Percentiles rank a stretch among this genome's conserved stretches.
Evolutionary conservation across 2,113 vertebrate genomes (phyloP).

Genomic region (Muntiacus muntjak): DNA sequence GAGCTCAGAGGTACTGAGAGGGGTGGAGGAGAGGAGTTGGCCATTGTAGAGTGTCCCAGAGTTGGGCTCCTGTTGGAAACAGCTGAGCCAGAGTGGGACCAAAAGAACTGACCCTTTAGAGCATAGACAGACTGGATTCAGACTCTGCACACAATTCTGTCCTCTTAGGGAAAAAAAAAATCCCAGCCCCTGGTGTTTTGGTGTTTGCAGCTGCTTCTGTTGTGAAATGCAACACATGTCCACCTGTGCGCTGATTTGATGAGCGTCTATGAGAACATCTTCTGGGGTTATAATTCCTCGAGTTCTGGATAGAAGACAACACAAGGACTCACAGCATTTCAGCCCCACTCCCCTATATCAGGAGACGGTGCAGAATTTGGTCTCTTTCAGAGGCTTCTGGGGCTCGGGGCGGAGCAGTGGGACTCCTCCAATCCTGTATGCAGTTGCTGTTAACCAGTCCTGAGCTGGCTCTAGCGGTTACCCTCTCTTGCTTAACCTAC

Average conservation of each 20-base stretch:
- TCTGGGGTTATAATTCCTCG: conserved; percentile 45
- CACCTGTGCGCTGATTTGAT: conserved; percentile 57
- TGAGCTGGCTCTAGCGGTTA: not conserved
- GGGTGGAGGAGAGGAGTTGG: not conserved
- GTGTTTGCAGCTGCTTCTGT: conserved; percentile 60
- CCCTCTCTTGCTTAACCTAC: not conserved
- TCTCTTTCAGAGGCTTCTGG: not conserved
- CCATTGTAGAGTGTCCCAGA: not conserved
- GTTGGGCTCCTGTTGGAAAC: not conserved
- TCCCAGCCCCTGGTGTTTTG: not conserved
- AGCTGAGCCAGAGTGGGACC: not conserved
- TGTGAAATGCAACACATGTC: conserved; percentile 66
- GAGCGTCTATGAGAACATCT: conserved; percentile 59
- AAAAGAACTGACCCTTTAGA: not conserved
- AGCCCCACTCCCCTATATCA: not conserved
- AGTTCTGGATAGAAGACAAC: not conserved
- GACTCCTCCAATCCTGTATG: not conserved
- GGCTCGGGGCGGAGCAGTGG: not conserved
- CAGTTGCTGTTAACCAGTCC: not conserved
- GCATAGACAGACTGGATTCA: not conserved
- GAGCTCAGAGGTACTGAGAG: not conserved
- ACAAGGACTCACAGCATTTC: conserved; percentile 22
- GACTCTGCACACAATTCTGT: not conserved
- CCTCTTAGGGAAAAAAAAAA: not conserved
- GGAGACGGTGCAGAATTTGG: not conserved